Evolutionary conservation across 2,888 invertebrate species (phyloP).

Genomic region (Lithophane leautieri): DNA sequence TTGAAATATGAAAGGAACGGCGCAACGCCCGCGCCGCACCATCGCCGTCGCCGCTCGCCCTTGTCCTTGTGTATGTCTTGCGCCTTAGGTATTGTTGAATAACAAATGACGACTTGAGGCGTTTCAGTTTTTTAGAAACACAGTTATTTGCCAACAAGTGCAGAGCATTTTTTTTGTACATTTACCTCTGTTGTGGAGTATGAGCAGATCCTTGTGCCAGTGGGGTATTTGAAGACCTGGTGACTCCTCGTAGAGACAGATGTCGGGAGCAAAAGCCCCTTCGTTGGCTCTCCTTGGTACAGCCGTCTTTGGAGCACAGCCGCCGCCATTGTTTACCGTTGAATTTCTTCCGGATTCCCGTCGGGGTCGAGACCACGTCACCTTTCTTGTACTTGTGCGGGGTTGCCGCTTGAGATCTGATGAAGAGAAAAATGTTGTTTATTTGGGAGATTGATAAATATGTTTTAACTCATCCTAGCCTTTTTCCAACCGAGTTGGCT

Average conservation of each 20-base stretch:
- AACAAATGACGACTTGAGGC: background rate
- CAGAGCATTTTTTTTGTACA: background rate
- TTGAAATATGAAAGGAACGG: too few relatives aligned
- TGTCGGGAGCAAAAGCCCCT: slow-evolving; percentile 99
- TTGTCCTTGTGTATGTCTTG: too few relatives aligned
- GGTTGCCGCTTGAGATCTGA: slow-evolving; percentile 96
- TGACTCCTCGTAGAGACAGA: slow-evolving; percentile 95
- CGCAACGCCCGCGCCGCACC: too few relatives aligned
- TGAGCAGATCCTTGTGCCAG: slow-evolving; percentile 80
- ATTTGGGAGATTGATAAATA: background rate
- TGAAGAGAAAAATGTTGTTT: background rate
- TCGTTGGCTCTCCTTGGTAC: slow-evolving; percentile 98
- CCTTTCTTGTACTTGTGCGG: slow-evolving; percentile 99
- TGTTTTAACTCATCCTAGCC: background rate
- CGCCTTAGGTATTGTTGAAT: background rate
- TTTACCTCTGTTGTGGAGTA: slow-evolving; percentile 86
- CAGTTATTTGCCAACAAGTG: background rate
- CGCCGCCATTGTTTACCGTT: slow-evolving; percentile 99
- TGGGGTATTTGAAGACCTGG: slow-evolving; percentile 86
- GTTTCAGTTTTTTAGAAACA: background rate
- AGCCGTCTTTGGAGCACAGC: slow-evolving; percentile 98
- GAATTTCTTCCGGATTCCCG: slow-evolving; percentile 99
- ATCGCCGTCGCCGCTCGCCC: too few relatives aligned
- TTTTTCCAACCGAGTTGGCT: background rate
- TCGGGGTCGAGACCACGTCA: slow-evolving; percentile 97